These are phyloP conservation scores for Philopedon plagiatum DNA, from an alignment of 2,888 invertebrate species.

Conservation along the genomic window DNA sequence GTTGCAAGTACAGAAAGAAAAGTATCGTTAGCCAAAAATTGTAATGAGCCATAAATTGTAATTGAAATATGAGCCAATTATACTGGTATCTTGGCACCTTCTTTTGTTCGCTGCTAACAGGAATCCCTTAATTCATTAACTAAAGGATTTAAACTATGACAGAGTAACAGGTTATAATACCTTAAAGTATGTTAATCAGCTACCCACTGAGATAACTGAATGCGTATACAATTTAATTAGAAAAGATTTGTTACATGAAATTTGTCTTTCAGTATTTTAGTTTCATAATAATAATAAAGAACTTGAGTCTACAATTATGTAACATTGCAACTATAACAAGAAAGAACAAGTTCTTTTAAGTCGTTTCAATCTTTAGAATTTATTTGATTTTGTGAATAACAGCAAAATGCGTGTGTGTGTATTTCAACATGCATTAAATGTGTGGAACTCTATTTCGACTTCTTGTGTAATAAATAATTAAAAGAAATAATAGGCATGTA, in stretches of 20 bases:
- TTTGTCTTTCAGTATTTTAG: conserved; percentile 39
- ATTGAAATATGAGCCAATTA: too few species aligned
- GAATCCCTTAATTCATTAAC: not conserved
- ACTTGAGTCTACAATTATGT: conserved; percentile 23
- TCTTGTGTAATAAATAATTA: not conserved
- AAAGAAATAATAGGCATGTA: not conserved
- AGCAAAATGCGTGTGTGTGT: conserved; percentile 4
- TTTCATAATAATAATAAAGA: conserved; percentile 34
- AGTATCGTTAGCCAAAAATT: too few species aligned
- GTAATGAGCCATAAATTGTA: too few species aligned
- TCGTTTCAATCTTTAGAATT: conserved; percentile 27
- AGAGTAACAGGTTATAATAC: conserved; percentile 26
- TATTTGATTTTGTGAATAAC: conserved; percentile 24
- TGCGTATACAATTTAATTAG: conserved; percentile 34
- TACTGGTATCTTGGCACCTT: too few species aligned
- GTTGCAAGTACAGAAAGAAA: too few species aligned
- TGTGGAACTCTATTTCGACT: not conserved
- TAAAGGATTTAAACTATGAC: conserved; percentile 8
- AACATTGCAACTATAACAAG: conserved; percentile 28
- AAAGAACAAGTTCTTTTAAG: conserved; percentile 7
- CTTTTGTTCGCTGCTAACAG: too few species aligned
- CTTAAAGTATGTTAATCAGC: conserved; percentile 39
- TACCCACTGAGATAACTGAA: conserved; percentile 31
- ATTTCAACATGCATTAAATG: conserved; percentile 7
- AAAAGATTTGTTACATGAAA: conserved; percentile 35